phyloP scores from a whole-genome alignment of 64 coral and sea anemone genomes.

The Hydrozoanthus tunicans region DNA sequence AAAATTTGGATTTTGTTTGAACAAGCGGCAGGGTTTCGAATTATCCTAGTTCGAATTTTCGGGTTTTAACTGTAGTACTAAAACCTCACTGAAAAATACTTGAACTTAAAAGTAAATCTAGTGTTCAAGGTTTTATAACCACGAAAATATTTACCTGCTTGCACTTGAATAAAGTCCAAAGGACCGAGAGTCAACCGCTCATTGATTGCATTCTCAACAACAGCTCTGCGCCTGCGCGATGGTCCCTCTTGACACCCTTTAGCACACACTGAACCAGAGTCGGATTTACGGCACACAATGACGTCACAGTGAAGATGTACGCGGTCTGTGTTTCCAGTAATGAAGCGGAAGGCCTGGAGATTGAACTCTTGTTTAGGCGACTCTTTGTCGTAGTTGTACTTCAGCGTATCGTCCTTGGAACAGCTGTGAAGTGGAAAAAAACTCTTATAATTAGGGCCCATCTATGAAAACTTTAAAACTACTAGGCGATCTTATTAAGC shows the following conservation, averaged over 20 bases:
- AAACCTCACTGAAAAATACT: not conserved
- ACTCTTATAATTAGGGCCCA: no score
- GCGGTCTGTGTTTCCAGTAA: not conserved
- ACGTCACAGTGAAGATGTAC: conserved; percentile 76
- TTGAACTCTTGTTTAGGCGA: conserved; percentile 58
- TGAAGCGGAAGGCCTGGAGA: conserved; percentile 67
- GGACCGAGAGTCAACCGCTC: conserved; percentile 21
- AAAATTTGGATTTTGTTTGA: no score
- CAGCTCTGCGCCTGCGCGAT: conserved; percentile 22
- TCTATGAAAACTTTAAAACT: no score
- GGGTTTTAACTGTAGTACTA: no score
- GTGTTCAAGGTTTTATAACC: no score
- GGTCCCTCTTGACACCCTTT: conserved; percentile 1
- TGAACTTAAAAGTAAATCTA: not conserved
- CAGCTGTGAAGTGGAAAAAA: conserved; percentile 40
- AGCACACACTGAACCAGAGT: conserved; percentile 48
- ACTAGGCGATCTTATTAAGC: no score
- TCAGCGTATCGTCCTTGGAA: conserved; percentile 56
- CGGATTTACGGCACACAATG: conserved; percentile 50
- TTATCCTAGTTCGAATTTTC: no score
- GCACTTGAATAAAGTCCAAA: conserved; percentile 11
- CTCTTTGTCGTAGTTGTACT: conserved; percentile 56
- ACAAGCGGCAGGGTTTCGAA: no score
- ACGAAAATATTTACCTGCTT: not conserved
- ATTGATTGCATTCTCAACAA: not conserved